Evolutionary conservation across 2,797 vertebrate genomes (phyloP), one percentile per base, ranked within the genome.

Genomic region (Paedocypris micromegethes): DNA sequence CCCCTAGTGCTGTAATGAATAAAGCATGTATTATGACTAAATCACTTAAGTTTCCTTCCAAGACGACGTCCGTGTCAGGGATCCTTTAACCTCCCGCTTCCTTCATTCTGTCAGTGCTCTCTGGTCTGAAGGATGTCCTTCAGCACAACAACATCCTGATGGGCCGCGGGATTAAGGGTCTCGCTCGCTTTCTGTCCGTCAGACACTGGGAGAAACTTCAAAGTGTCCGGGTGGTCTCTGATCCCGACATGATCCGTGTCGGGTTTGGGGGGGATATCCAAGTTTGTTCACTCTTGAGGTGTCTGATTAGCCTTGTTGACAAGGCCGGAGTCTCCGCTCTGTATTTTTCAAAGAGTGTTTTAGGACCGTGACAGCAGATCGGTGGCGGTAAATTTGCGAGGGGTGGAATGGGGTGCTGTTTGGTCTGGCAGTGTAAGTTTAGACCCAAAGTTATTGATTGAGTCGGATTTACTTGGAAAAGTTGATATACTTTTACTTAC

Each of bases 71-170:
- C 76, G 66, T 74, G 78, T 84, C 73, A 77, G 75, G 70, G 75
- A 79, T 76, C 64, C 62, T 77, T 83, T 84, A 80, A 64, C 69
- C 75, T 72, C 53, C 39, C 74, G 78, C 45, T 78, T 80, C 74
- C 66, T 79, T 82, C 77, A 73, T 69, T 74, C 58, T 37, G 63
- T 64, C 73, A 53, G 52, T 69, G 67, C 4, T 5, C 38, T 52
- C n/a, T 62, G n/a, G n/a, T 6, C 39, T 82, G 47, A 75, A 80
- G 83, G 83, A 85, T 79, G 84, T 86, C 83, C 76, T 82, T 78
- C 72, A 80, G 75, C 77, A 78, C 68, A 85, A 87, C 68, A 87
- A 86, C 86, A 86, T 87, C 86, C 86, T 85, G 84, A 83, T 87
- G 80, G 70, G 66, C 68, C 76, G 57, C 68, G 54, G 45, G 69